Evolutionary conservation across 2,797 vertebrate genomes (phyloP).

Genomic region (Chrosomus eos): DNA sequence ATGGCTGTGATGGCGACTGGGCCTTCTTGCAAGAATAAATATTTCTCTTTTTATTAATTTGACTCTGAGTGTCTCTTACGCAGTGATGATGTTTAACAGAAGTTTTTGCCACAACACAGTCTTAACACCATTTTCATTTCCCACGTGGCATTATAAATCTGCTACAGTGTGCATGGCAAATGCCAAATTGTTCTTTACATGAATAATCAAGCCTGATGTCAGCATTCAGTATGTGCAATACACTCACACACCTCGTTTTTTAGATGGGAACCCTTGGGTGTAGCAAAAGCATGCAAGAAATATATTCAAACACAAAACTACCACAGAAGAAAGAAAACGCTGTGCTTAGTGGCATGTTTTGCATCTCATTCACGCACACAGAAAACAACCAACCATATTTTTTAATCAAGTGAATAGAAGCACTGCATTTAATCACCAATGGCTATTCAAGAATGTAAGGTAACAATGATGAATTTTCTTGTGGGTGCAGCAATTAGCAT

Average conservation of each 20-base stretch:
- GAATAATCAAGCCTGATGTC: constrained; percentile 36
- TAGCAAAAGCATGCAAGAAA: neutral
- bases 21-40: too few relatives aligned
- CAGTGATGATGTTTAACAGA: too few relatives aligned
- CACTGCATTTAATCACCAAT: constrained; percentile 50
- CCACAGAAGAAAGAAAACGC: neutral
- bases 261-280: neutral
- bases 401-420: constrained; percentile 48
- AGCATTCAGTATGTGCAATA: neutral
- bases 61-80: too few relatives aligned
- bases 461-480: constrained; percentile 56
- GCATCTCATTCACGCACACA: neutral
- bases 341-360: constrained; percentile 13
- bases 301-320: neutral
- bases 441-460: constrained; percentile 46
- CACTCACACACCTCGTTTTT: neutral
- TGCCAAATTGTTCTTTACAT: constrained; percentile 16
- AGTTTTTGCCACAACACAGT: too few relatives aligned
- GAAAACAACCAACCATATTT: constrained; percentile 33
- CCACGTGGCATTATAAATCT: constrained; percentile 26
- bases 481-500: constrained; percentile 42
- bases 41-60: too few relatives aligned
- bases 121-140: constrained; percentile 38
- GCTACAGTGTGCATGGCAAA: constrained; percentile 32
- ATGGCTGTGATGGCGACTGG: too few relatives aligned